phyloP scores from a whole-genome alignment of 2,888 invertebrate species.

The Caenorhabditis zanzibari region DNA sequence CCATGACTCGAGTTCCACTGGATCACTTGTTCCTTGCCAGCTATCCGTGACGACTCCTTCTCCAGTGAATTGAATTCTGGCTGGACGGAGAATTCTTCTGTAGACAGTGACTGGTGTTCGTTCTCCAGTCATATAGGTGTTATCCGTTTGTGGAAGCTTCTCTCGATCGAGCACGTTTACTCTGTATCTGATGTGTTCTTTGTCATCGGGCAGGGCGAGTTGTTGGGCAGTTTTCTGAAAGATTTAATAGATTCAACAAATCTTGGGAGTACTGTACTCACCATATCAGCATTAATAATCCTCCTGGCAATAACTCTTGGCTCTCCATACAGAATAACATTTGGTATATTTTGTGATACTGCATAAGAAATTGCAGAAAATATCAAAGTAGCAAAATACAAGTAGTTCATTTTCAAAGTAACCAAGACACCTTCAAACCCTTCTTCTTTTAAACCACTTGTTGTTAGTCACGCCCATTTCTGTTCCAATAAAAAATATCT shows the following conservation, averaged over 20 bases:
- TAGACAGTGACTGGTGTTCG: slow-evolving; percentile 27
- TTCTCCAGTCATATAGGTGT: slow-evolving; percentile 20
- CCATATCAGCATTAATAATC: slow-evolving; percentile 52
- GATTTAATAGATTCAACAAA: neutral
- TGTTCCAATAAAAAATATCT: slow-evolving; percentile 16
- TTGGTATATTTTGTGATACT: slow-evolving; percentile 33
- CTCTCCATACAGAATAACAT: slow-evolving; percentile 50
- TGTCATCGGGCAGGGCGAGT: slow-evolving; percentile 40
- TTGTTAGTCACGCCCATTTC: slow-evolving; percentile 29
- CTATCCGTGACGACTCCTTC: slow-evolving; percentile 33
- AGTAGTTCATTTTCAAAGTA: slow-evolving; percentile 29
- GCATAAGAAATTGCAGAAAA: neutral
- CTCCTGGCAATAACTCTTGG: slow-evolving; percentile 52
- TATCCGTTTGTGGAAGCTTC: slow-evolving; percentile 1
- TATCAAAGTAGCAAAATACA: slow-evolving; percentile 6
- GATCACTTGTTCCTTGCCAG: slow-evolving; percentile 36
- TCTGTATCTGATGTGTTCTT: slow-evolving; percentile 19
- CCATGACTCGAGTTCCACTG: slow-evolving; percentile 52
- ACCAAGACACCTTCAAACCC: neutral
- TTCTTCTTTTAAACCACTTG: slow-evolving; percentile 35
- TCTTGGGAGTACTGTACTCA: neutral
- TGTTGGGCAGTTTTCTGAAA: slow-evolving; percentile 45
- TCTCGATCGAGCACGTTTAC: slow-evolving; percentile 17
- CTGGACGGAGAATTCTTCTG: slow-evolving; percentile 44
- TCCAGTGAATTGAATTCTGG: slow-evolving; percentile 52